phyloP scores from a whole-genome alignment of 2,888 invertebrate genomes.

The Drosophila niveifrons region DNA sequence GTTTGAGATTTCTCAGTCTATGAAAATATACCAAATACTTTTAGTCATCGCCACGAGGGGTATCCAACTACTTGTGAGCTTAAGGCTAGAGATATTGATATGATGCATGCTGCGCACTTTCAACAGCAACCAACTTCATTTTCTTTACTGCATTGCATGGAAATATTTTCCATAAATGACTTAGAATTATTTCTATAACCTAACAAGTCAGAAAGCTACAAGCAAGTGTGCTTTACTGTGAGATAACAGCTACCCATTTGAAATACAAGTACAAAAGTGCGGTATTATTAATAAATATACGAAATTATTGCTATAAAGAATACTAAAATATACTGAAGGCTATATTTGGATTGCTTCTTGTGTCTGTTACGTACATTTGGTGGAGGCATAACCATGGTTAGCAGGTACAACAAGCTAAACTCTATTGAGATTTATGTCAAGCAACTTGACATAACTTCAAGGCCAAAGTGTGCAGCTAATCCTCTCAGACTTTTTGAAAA shows the following conservation, averaged over 20 bases:
- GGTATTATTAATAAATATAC: no score
- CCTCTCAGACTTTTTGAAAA: no score
- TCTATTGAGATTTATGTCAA: neutral
- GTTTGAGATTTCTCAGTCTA: neutral
- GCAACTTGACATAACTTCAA: neutral
- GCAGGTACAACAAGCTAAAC: no score
- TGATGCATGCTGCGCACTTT: neutral
- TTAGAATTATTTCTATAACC: neutral
- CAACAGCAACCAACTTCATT: neutral
- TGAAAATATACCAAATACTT: neutral
- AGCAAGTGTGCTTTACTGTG: no score
- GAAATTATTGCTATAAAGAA: no score
- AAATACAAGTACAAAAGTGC: no score
- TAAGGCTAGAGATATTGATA: neutral
- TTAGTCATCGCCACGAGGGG: neutral
- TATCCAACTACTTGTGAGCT: neutral
- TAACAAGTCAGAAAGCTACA: no score
- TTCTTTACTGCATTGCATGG: neutral
- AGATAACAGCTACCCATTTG: no score
- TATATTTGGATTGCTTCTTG: no score
- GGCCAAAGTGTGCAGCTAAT: neutral
- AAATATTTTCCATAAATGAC: neutral
- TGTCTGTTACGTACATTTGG: no score
- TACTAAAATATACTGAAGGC: no score
- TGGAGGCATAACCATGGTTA: no score